A percentile compares a stretch with the other conserved stretches of the same genome.
phyloP scores from a whole-genome alignment of 2,888 invertebrate genomes.

The Eilema depressum region DNA sequence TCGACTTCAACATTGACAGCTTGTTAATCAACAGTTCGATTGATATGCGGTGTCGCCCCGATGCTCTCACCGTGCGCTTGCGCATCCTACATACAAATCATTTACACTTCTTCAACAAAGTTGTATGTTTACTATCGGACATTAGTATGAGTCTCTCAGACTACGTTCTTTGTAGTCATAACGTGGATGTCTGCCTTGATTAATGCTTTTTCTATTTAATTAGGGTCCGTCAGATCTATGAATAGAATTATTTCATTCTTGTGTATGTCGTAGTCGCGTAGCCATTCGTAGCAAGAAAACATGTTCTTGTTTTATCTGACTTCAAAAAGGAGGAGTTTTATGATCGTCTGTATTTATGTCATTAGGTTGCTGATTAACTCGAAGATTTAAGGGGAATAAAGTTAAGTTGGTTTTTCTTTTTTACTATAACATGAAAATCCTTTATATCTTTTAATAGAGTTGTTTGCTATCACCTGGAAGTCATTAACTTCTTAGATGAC shows the following conservation, averaged over 20 bases:
- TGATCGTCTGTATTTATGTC: too few species aligned
- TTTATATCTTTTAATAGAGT: too few species aligned
- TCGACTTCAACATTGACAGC: constrained; percentile 10
- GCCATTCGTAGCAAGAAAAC: neutral
- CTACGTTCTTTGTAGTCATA: constrained; percentile 10
- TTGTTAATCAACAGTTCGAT: constrained; percentile 42
- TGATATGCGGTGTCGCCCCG: constrained; percentile 48
- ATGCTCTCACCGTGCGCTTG: constrained; percentile 61
- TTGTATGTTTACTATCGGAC: neutral
- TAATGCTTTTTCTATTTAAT: constrained; percentile 39
- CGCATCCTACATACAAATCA: constrained; percentile 63
- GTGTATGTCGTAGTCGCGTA: neutral
- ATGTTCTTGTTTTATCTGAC: too few species aligned
- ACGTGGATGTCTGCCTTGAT: constrained; percentile 37
- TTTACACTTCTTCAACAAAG: neutral
- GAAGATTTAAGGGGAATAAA: too few species aligned
- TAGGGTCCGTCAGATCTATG: neutral
- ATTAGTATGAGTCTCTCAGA: constrained; percentile 25
- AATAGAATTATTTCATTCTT: constrained; percentile 1
- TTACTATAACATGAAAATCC: too few species aligned
- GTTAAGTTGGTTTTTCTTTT: too few species aligned
- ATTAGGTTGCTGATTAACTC: too few species aligned
- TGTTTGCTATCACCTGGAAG: too few species aligned
- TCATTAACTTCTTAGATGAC: too few species aligned
- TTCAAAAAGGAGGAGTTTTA: too few species aligned